Base-by-base conservation (phyloP, 2,113 vertebrate species). In the Calyptommatus sinebrachiatus region DNA sequence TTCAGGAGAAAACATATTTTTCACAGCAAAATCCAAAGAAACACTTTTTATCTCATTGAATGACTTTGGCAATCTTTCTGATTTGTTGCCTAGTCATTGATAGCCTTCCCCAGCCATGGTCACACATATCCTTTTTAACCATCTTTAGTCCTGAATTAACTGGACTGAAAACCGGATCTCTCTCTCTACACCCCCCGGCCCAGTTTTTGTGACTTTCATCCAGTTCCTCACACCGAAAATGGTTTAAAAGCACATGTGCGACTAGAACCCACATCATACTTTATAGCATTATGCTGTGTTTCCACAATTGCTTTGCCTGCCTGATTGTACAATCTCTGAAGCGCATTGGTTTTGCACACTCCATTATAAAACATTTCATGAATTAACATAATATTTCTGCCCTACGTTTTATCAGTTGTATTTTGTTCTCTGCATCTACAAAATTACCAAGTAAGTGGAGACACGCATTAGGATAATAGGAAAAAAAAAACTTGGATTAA, bases 31-130 rank as follows among this genome's bases (percentile, higher is more conserved):
- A 60, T 88, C 73, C 50, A 53, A 53, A 90, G 82, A 88, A 2
- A 0, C 88, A 88, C 79, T 81, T 86, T 86, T 84, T 86, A 86
- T 89, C 66, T 84, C 53, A 65, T 73, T 87, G 88, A 62, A 85
- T 87, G 83, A 88, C 85, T 88, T 90, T 79, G 78, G 79, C 77
- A 91, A 90, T 86, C 73, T 76, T 83, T 89, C 85, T 79, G 71
- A 82, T 62, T 83, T 81, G 60, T 79, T 91, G 88, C 89, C 83
- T 88, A 83, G 73, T 73, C 76, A 62, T 71, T 82, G 89, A 84
- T 86, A 66, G n/a, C 88, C 65, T 71, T 76, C 79, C 72, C 82
- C 87, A 84, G 90, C 35, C 35, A 41, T 41, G 35, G 35, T 41
- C 35, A 41, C 35, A 41, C 35, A 41, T 41, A 41, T 41, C 35